Base-by-base conservation (phyloP, 2,797 vertebrate genomes). In the Australoheros facetus region DNA sequence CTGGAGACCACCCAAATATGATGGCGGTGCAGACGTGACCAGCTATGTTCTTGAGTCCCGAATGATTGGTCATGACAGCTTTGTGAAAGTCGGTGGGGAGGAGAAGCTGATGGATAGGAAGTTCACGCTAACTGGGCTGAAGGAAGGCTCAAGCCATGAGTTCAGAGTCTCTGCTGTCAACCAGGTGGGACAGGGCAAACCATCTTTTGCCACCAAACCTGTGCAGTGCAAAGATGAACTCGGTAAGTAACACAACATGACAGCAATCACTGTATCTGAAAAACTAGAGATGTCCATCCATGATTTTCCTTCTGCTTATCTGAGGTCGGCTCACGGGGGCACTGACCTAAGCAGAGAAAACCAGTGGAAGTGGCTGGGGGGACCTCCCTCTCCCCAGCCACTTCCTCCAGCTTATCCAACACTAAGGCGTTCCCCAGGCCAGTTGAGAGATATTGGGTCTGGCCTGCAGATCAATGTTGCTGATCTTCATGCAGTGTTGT, bases 1-100 rank as follows among this genome's bases (percentile, higher is more conserved):
- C 83, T 99, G 98, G 98, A 98, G 96, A 78, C 97, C 98, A 51
- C 98, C 98, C 21, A 99, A 99, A 83, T 99, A 99, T 4, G 97
- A 99, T 16, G 98, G 98, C 4, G 98, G 98, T 6, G 95, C 98
- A 0, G 97, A 98, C 77, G 97, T 99, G 84, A 98, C 97, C 1
- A 93, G 94, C 83, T 99, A 99, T 0, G 82, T 99, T 85, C 94
- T 99, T 17, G 97, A 99, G 94, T 96, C 96, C 34, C 97, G 98
- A 64, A 97, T 97, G 84, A 94, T 99, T 6, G 98, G 98, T 81
- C 96, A 97, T 77, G 98, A 99, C 86, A 96, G 88, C 91, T 99
- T 97, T 84, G 93, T 87, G 21, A 96, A 83, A 74, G 88, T 98
- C 37, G 97, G 97, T 6, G 95, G 95, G 77, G 96, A 96, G 5